Base-by-base conservation (phyloP, 2,888 invertebrate species). In the Drosophila heteroneura region DNA sequence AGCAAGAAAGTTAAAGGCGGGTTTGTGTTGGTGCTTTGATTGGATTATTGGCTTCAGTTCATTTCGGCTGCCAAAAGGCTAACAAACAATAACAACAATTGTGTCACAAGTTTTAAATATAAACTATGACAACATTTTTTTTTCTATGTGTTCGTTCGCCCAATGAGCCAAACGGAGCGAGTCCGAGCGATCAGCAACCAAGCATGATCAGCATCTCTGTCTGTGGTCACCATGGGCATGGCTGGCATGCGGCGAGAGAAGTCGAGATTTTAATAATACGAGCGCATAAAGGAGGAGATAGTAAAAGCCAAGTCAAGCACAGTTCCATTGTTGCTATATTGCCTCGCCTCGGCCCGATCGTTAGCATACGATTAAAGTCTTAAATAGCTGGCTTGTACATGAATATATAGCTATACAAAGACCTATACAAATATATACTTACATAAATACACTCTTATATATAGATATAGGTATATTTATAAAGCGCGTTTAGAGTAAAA, bases 81-180 rank as follows among this genome's bases (percentile, higher is more conserved):
- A 56, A 73, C 58, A 79, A 73, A 80, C 83, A 89, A 83, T 76
- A 89, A 82, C 88, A 90, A 89, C 73, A 89, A 90, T 88, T 89
- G 88, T 90, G 90, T 90, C 90, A 90, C 89, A 87, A 78, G 76
- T 67, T 89, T 90, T 90, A 90, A 84, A 90, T 89, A 87, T 87
- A 90, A 89, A 80, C 79, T 89, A 90, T 90, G 90, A 90, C 81
- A 78, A 85, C 90, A 90, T 85, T 79, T 78, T 59, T 60, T 68
- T 57, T 47, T 65, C 60, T 63, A 56, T 78, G 44, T 62, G 51
- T 60, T 60, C 65, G 54, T 62, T 62, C 65, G 67, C 39, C 70
- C 74, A 77, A 70, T 72, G 64, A 79, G 71, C 80, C 78, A 78
- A 78, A 81, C 79, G 79, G 81, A 84, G 76, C 82, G 81, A 78